Evolutionary conservation across 2,888 invertebrate genomes (phyloP).

Genomic region (Neoitamus cyanurus): DNA sequence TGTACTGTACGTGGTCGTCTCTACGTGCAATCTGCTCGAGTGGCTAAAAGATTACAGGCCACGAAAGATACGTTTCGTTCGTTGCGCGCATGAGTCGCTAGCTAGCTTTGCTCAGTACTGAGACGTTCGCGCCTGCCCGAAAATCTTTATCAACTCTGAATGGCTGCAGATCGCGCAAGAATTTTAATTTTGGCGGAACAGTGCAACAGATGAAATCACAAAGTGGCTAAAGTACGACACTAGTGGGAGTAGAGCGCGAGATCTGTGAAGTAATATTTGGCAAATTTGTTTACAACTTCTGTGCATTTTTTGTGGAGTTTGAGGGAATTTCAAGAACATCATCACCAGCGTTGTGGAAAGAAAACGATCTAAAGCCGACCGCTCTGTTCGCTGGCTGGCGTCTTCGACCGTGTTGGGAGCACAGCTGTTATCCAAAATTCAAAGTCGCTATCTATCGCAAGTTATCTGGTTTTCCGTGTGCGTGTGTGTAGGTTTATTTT

Average conservation of each 20-base stretch:
- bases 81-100: constrained; percentile 12
- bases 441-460: constrained; percentile 14
- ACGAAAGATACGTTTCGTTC: neutral
- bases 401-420: neutral
- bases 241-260: neutral
- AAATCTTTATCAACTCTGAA: neutral
- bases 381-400: neutral
- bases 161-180: neutral
- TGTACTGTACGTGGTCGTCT: neutral
- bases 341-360: neutral
- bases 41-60: neutral
- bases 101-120: neutral
- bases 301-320: neutral
- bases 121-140: neutral
- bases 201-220: neutral
- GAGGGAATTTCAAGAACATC: neutral
- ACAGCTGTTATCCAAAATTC: constrained; percentile 29
- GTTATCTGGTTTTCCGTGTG: neutral
- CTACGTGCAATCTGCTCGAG: too few species aligned
- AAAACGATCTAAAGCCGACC: neutral
- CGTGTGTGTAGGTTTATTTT: neutral
- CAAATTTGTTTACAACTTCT: neutral
- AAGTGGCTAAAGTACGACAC: neutral
- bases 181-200: neutral
- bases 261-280: neutral